Evolutionary conservation across 2,113 vertebrate species (phyloP).

Genomic region (Petromus typicus): DNA sequence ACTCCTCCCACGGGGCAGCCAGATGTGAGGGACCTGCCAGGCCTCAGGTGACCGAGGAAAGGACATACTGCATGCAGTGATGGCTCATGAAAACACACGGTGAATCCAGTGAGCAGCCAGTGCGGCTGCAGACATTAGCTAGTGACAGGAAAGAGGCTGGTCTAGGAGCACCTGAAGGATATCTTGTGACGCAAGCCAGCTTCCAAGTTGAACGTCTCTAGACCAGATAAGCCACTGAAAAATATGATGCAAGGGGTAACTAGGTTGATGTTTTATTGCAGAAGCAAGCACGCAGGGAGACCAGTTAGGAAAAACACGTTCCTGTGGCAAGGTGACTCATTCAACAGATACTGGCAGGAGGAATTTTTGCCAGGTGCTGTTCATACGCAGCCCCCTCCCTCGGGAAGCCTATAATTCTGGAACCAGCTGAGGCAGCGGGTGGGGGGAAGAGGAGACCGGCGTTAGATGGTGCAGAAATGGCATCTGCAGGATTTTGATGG

Average conservation of each 20-base stretch:
- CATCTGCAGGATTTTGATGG: neutral
- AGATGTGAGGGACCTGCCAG: neutral
- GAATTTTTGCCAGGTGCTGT: fast-evolving
- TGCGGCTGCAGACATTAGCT: neutral
- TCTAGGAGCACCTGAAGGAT: neutral
- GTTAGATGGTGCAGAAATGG: neutral
- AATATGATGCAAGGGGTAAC: neutral
- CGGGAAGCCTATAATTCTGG: neutral
- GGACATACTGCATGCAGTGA: neutral
- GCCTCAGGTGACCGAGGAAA: neutral
- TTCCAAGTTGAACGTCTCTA: neutral
- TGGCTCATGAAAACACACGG: neutral
- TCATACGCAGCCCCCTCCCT: neutral
- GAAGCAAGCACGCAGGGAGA: neutral
- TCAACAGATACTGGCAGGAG: neutral
- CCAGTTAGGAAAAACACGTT: neutral
- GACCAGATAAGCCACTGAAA: neutral
- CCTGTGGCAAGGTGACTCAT: neutral
- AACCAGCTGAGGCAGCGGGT: neutral
- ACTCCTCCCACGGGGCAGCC: neutral
- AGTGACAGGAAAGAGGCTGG: too few relatives aligned
- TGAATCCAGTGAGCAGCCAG: neutral
- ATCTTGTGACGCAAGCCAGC: neutral
- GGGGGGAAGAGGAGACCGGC: neutral
- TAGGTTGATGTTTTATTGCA: neutral